Conservation (phyloP, 2,888 invertebrate genomes). For the Escarpia spicata region DNA sequence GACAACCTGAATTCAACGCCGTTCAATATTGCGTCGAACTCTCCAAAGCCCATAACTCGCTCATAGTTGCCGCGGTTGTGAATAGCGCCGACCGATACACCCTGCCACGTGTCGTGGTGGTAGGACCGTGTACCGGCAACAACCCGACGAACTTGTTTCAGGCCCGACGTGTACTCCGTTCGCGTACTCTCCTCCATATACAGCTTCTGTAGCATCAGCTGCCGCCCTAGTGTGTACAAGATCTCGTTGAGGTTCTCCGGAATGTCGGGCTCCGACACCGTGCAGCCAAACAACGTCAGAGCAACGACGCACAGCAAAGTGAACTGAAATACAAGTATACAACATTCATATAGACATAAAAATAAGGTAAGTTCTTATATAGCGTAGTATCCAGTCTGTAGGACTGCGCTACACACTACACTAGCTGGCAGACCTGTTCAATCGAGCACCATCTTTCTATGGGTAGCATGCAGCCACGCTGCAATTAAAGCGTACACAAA, state of each 20-base stretch:
- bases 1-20: constrained; percentile 52
- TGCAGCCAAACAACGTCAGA: background rate
- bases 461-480: too few relatives aligned
- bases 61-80: constrained; percentile 54
- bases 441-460: too few relatives aligned
- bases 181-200: constrained; percentile 44
- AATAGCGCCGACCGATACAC: constrained; percentile 41
- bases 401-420: too few relatives aligned
- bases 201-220: background rate
- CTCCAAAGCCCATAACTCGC: constrained; percentile 47
- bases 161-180: constrained; percentile 46
- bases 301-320: background rate
- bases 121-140: constrained; percentile 44
- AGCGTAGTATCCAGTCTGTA: too few relatives aligned
- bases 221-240: background rate
- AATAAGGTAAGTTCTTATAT: too few relatives aligned
- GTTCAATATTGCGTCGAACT: constrained; percentile 49
- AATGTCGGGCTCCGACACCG: background rate
- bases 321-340: background rate
- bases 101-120: constrained; percentile 38
- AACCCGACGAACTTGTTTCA: constrained; percentile 35
- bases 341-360: background rate
- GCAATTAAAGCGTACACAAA: too few relatives aligned
- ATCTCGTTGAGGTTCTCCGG: background rate
- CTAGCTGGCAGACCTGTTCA: too few relatives aligned